These are phyloP conservation scores for Bambusicola thoracicus DNA, from an alignment of 2,113 vertebrate genomes.

Conservation along the genomic window DNA sequence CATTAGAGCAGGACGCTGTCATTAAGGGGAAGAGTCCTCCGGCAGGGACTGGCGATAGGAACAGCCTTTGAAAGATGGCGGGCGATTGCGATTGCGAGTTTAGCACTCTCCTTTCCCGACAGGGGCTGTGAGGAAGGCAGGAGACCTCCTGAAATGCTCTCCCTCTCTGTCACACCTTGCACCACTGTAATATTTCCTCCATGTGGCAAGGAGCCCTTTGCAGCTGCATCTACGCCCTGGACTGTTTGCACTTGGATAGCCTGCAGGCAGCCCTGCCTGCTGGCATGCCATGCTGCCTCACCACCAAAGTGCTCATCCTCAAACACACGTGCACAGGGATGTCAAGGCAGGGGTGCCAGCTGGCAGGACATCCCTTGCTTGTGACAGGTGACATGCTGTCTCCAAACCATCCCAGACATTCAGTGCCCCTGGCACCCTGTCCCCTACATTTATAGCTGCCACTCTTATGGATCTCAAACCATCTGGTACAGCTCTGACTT, in stretches of 20 bases:
- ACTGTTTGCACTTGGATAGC: not conserved
- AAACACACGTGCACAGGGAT: not conserved
- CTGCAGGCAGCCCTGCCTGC: not conserved
- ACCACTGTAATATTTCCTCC: not conserved
- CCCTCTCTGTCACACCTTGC: not conserved
- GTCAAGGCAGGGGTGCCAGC: slow-evolving; percentile 16
- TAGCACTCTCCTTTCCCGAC: not conserved
- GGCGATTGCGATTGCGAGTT: accelerated
- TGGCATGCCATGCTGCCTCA: not conserved
- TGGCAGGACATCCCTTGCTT: slow-evolving; percentile 3
- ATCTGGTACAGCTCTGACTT: not conserved
- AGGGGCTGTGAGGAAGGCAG: not conserved
- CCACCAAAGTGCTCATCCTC: not conserved
- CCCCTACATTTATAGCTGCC: not conserved
- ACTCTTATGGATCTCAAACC: not conserved
- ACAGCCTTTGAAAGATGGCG: not conserved
- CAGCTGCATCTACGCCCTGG: not conserved
- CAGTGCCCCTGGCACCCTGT: not conserved
- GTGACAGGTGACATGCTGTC: slow-evolving; percentile 17
- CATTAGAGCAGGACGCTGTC: slow-evolving; percentile 15
- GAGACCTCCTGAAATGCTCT: not conserved
- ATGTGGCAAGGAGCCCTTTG: not conserved
- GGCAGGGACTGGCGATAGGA: not conserved
- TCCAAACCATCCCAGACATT: slow-evolving; percentile 4
- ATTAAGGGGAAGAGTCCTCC: slow-evolving; percentile 19